Base-by-base conservation (phyloP, 1,140 invertebrate species). In the Doryteuthis pealeii region DNA sequence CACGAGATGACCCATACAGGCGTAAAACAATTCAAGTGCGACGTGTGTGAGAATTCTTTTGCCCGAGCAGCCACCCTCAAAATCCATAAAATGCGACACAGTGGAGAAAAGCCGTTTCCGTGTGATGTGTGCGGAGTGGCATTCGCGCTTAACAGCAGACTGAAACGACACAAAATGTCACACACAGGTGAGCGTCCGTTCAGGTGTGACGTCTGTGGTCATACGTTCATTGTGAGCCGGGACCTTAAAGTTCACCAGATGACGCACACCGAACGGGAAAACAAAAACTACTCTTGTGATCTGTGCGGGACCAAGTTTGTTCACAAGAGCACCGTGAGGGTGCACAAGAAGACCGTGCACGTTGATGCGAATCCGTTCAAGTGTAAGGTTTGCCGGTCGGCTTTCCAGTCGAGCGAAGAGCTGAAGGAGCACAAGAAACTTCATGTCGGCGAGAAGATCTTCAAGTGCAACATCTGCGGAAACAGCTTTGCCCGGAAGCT, bases 81-180 rank as follows among this genome's bases (percentile, higher is more conserved):
- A 4, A 73, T 87, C 33, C 86, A 87, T 70, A 66, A 76, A 35
- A 58, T 88, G 49, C 76, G 85, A 2, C 88, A 89, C 77, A 83
- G 84, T 2, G 73, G 79, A 3, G 83, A 86, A 67, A 88, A 88
- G 77, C 85, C 85, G 10, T 99, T 98, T 89, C 93, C 92, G 74
- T 99, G 97, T 90, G 96, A 97, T 83, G 94, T 93, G 82, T 99
- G 97, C 90, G 93, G 96, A 66, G 99, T 98, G 88, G 93, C 95
- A 0, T 99, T 99, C 89, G 94, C 96, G 5, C 96, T 95, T 0
- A 89, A 97, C 76, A 97, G 96, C 43, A 97, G 97, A 0, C 90
- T 99, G 0, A 97, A 98, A 85, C 99, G 99, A 96, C 97, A 99
- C 89, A 97, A 98, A 75, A 91, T 97, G 70, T 98, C 96, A 10